These are phyloP conservation scores for Beris chalybata DNA, from an alignment of 2,888 invertebrate species.

Conservation along the genomic window DNA sequence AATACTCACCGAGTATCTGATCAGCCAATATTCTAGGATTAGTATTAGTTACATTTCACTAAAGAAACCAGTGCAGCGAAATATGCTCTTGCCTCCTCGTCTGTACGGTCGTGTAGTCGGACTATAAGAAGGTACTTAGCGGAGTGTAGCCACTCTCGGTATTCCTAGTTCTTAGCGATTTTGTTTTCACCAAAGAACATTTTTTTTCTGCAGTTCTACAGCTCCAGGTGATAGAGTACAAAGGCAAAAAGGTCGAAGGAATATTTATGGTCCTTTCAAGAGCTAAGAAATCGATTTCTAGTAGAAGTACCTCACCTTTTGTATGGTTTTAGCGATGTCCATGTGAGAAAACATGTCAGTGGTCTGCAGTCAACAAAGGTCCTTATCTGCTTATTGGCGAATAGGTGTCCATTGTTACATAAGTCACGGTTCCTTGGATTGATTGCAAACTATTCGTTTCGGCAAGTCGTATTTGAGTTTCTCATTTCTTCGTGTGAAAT, in stretches of 20 bases:
- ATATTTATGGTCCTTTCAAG: constrained; percentile 20
- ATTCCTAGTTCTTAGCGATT: too few species aligned
- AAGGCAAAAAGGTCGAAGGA: constrained; percentile 7
- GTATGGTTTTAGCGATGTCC: background rate
- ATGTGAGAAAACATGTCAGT: constrained; percentile 22
- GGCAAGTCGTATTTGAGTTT: too few species aligned
- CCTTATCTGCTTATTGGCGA: constrained; percentile 13
- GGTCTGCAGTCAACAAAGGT: constrained; percentile 20
- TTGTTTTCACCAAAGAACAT: background rate
- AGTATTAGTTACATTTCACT: constrained; percentile 28
- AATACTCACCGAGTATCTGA: background rate
- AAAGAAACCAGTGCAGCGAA: background rate
- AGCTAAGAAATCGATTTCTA: constrained; percentile 6
- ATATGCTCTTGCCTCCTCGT: too few species aligned
- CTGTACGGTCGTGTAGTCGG: background rate
- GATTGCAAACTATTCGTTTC: too few species aligned
- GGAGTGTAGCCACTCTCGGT: background rate
- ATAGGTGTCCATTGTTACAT: background rate
- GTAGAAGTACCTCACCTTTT: constrained; percentile 7
- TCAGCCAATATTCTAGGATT: constrained; percentile 23
- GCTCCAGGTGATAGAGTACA: constrained; percentile 17
- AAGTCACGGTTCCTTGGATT: too few species aligned
- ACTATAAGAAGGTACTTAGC: constrained; percentile 16
- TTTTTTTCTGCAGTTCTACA: constrained; percentile 8
- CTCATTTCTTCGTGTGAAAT: too few species aligned